A percentile compares a stretch with the other conserved stretches of the same genome.
phyloP scores from a whole-genome alignment of 2,113 vertebrate genomes.

The Anarrhichthys ocellatus region DNA sequence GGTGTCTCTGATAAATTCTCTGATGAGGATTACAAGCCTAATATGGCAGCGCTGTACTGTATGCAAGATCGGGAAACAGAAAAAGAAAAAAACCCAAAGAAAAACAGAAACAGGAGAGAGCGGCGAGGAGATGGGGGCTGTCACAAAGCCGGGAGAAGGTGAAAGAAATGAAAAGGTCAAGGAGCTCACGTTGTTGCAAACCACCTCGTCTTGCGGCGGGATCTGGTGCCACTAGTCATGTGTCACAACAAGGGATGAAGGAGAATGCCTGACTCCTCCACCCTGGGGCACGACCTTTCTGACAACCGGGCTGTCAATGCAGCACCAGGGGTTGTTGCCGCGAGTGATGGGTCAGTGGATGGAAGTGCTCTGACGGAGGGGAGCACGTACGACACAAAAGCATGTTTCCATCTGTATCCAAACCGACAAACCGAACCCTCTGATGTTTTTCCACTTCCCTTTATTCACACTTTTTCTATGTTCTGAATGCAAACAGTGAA shows the following conservation, averaged over 20 bases:
- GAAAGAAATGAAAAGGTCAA: conserved; percentile 55
- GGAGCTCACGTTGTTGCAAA: conserved; percentile 50
- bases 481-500: conserved; percentile 1
- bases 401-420: conserved; percentile 4
- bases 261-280: conserved; percentile 38
- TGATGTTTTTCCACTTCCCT: conserved; percentile 6
- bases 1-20: conserved; percentile 45
- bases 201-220: conserved; percentile 40
- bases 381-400: neutral
- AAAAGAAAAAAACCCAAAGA: neutral
- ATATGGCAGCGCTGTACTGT: neutral
- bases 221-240: conserved; percentile 59
- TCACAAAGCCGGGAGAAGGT: neutral
- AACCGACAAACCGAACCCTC: conserved; percentile 13
- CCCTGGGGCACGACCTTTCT: conserved; percentile 70
- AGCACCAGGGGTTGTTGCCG: conserved; percentile 19
- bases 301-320: conserved; percentile 61
- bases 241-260: conserved; percentile 63
- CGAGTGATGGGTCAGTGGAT: conserved; percentile 39
- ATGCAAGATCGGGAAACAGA: neutral
- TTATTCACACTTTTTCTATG: conserved; percentile 1
- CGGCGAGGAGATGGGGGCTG: neutral
- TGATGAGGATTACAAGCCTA: conserved; percentile 14
- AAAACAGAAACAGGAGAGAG: neutral
- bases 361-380: conserved; percentile 26